Evolutionary conservation across 2,113 vertebrate species (phyloP).

Genomic region (Mesocricetus auratus): DNA sequence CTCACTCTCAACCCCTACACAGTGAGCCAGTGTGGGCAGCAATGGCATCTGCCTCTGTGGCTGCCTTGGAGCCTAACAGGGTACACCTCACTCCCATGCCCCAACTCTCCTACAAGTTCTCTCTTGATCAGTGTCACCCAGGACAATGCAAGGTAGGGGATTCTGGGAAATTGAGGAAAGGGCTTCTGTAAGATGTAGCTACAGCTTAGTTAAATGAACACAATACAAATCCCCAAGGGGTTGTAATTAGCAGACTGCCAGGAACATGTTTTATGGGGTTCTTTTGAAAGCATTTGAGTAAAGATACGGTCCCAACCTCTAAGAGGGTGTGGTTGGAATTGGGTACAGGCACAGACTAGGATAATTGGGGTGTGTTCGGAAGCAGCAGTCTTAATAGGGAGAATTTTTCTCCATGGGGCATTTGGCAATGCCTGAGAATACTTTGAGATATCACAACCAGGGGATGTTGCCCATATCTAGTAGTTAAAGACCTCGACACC

Average conservation of each 20-base stretch:
- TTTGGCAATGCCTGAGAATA: not conserved
- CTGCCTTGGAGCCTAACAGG: not conserved
- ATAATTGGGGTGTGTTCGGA: not conserved
- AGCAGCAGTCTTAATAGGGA: not conserved
- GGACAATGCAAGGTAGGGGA: not conserved
- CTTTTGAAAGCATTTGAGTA: not conserved
- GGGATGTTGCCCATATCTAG: not conserved
- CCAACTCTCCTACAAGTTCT: not conserved
- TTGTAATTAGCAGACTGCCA: not conserved
- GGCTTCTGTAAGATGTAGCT: not conserved
- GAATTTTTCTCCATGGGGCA: not conserved
- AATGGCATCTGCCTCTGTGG: not conserved
- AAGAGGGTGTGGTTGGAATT: not conserved
- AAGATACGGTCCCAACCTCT: not conserved
- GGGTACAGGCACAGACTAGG: not conserved
- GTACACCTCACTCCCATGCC: not conserved
- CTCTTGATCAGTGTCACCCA: not conserved
- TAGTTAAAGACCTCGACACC: not conserved
- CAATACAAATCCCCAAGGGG: not conserved
- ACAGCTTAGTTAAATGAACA: not conserved
- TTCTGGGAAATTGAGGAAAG: not conserved
- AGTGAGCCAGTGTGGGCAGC: rapidly evolving
- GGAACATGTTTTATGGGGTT: not conserved
- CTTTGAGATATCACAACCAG: not conserved
- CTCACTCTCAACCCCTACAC: too few species aligned